Percentiles rank a stretch among this genome's conserved stretches.
Conservation (phyloP, 1,140 invertebrate species). For the Drosophila pachea region DNA sequence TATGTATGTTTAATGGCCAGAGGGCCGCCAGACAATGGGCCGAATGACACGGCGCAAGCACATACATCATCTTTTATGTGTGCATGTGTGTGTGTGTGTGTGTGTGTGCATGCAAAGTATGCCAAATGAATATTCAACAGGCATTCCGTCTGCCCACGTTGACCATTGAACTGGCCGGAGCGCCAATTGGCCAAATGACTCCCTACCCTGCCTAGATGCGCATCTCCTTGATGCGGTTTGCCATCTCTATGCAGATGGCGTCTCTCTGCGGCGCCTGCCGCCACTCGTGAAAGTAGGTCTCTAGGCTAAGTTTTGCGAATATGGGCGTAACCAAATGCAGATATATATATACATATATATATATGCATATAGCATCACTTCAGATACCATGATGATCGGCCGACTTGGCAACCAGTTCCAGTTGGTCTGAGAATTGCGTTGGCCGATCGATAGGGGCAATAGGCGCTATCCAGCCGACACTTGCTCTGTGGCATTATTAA, state of each 20-base stretch:
- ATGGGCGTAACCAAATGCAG: not conserved
- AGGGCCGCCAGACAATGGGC: slow-evolving; percentile 53
- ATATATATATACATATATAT: not conserved
- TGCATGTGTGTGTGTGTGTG: slow-evolving; percentile 25
- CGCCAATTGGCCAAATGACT: slow-evolving; percentile 32
- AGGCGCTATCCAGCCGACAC: slow-evolving; percentile 49
- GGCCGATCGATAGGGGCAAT: slow-evolving; percentile 45
- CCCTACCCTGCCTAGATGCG: slow-evolving; percentile 42
- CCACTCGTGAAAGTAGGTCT: slow-evolving; percentile 67
- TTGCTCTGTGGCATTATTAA: slow-evolving; percentile 65
- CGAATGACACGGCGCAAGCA: slow-evolving; percentile 27
- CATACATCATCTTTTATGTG: slow-evolving; percentile 69
- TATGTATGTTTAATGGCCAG: slow-evolving; percentile 43
- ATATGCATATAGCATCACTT: slow-evolving; percentile 5
- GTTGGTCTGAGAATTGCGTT: slow-evolving; percentile 24
- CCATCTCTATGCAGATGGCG: too few relatives aligned
- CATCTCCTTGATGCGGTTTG: slow-evolving; percentile 76
- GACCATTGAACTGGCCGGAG: slow-evolving; percentile 64
- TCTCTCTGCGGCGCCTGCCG: not conserved
- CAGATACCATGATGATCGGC: slow-evolving; percentile 43
- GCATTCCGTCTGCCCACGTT: slow-evolving; percentile 36
- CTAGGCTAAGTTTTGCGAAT: slow-evolving; percentile 54
- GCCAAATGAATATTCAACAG: slow-evolving; percentile 71
- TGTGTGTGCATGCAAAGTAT: slow-evolving; percentile 53
- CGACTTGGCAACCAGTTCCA: slow-evolving; percentile 67